Conservation (phyloP, 2,797 vertebrate genomes). For the Molossus alvarezi region DNA sequence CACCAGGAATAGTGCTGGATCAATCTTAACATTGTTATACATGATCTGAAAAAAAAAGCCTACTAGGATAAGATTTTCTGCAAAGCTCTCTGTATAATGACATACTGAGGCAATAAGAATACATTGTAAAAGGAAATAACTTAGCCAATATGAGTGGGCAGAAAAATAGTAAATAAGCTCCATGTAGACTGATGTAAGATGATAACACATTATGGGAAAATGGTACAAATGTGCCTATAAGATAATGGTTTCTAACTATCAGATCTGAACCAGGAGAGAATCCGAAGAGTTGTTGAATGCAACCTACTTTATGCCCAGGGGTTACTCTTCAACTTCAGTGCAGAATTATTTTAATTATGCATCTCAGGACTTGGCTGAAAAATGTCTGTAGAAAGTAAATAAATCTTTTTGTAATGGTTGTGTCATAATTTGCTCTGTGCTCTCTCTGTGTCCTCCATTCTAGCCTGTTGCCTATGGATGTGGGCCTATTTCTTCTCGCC, state of each 20-base stretch:
- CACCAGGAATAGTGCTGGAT: conserved; percentile 12
- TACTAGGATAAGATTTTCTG: conserved; percentile 65
- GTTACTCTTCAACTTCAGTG: conserved; percentile 50
- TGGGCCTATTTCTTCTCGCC: background rate
- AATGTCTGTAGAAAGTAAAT: conserved; percentile 68
- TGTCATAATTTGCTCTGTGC: conserved; percentile 7
- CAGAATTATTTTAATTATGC: conserved; percentile 75
- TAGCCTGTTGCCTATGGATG: background rate
- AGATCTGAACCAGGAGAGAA: conserved; percentile 58
- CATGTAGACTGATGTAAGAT: conserved; percentile 75
- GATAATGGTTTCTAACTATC: conserved; percentile 72
- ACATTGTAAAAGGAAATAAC: conserved; percentile 74
- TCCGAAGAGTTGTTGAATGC: background rate
- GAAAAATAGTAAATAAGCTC: conserved; percentile 78
- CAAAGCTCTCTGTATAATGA: conserved; percentile 50
- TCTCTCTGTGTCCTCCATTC: background rate
- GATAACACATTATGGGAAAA: conserved; percentile 81
- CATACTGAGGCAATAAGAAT: conserved; percentile 69
- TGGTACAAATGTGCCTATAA: conserved; percentile 80
- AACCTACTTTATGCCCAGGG: conserved; percentile 57
- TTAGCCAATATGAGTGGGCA: conserved; percentile 57
- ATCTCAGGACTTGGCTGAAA: conserved; percentile 52
- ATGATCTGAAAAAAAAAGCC: conserved; percentile 34
- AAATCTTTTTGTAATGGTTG: conserved; percentile 27
- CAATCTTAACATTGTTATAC: conserved; percentile 55